A percentile compares a stretch with the other conserved stretches of the same genome.
phyloP scores from a whole-genome alignment of 2,113 vertebrate genomes.

The Phylloscopus trochilus region DNA sequence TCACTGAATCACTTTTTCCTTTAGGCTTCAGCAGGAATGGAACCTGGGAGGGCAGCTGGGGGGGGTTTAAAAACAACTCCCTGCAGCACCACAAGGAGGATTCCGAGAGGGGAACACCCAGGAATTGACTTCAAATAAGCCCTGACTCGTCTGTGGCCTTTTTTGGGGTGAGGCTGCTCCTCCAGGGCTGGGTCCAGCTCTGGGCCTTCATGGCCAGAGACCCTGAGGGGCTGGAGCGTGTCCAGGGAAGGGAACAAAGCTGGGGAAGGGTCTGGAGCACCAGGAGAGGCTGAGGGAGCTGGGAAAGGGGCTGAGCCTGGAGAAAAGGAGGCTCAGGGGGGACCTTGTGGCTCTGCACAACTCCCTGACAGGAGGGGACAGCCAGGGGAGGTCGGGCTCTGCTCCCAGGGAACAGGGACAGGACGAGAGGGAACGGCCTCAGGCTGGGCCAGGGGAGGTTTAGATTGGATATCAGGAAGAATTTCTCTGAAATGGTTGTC shows the following conservation, averaged over 20 bases:
- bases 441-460: fast-evolving
- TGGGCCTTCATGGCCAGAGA: background rate
- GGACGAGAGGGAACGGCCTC: fast-evolving
- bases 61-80: background rate
- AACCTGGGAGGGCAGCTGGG: background rate
- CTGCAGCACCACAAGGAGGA: background rate
- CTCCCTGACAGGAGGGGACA: background rate
- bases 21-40: background rate
- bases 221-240: fast-evolving
- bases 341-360: background rate
- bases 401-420: background rate
- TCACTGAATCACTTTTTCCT: background rate
- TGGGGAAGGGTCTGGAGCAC: background rate
- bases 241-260: fast-evolving
- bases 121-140: background rate
- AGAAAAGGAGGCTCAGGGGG: background rate
- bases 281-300: background rate
- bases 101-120: too few species aligned
- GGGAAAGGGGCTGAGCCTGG: background rate
- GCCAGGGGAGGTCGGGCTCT: fast-evolving
- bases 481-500: background rate
- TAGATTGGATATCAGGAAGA: background rate
- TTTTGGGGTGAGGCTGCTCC: background rate
- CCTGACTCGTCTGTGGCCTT: background rate
- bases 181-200: fast-evolving